Base-by-base conservation (phyloP, 2,797 vertebrate genomes). In the Periparus ater region DNA sequence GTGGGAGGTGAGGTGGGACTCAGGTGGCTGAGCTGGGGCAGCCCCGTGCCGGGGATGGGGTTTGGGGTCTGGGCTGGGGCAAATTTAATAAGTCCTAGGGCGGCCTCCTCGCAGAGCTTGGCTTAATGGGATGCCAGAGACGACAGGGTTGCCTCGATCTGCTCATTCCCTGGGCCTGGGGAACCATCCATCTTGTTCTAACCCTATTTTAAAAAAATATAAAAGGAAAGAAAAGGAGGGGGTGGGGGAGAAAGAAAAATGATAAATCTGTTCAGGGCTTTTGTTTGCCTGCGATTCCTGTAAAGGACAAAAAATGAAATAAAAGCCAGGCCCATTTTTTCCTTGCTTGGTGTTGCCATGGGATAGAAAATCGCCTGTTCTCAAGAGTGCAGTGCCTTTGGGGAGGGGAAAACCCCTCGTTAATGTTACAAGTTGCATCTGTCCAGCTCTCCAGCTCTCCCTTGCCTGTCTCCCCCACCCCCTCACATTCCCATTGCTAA, bases 211-310 rank as follows among this genome's bases (percentile, higher is more conserved):
- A 93, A 93, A 91, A 92, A 96, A 92, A 93, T 92, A 95, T 96
- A 96, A 97, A 97, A 81, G 96, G 95, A 89, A 97, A 97, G 96
- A 97, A 96, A 96, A 95, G 91, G 95, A 54, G 91, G 93, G 94
- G 95, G 95, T 71, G 95, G 85, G 73, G 76, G 62, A 79, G 94
- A 81, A 88, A 91, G 95, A 97, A 95, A 97, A 97, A 97, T 94
- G 97, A 96, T 88, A 95, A 89, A 91, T 88, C 45, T 80, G 80
- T 62, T 94, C 89, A 74, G 44, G 78, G 81, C 95, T 96, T 97
- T 97, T 98, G 97, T 97, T 96, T 72, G 42, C 67, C 75, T 51
- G 86, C 5, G 26, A 74, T 86, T 95, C 88, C 93, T 89, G 74
- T 93, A 96, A 95, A 94, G 97, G 95, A 89, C 54, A 84, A 92